phyloP scores from a whole-genome alignment of 2,797 vertebrate genomes.

The Darevskia nairensis region DNA sequence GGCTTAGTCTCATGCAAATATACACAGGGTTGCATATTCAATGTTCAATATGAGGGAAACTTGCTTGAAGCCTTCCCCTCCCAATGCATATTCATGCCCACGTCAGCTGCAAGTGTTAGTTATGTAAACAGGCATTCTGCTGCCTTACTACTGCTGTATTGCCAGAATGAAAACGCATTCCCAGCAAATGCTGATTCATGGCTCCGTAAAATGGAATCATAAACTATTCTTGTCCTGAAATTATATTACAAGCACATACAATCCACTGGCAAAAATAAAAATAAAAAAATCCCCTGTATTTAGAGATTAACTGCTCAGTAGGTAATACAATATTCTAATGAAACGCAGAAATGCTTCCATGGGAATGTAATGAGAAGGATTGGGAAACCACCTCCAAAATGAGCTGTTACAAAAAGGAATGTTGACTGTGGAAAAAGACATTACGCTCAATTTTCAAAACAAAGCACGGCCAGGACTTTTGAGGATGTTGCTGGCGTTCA shows the following conservation, averaged over 20 bases:
- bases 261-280: conserved; percentile 54
- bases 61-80: neutral
- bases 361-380: conserved; percentile 66
- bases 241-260: conserved; percentile 27
- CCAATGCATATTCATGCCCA: neutral
- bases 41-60: neutral
- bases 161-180: conserved; percentile 49
- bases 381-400: conserved; percentile 67
- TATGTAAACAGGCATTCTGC: neutral
- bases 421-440: conserved; percentile 69
- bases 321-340: conserved; percentile 68
- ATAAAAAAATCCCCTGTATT: conserved; percentile 47
- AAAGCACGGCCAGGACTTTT: conserved; percentile 68
- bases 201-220: conserved; percentile 59
- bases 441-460: conserved; percentile 66
- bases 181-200: conserved; percentile 71
- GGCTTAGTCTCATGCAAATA: neutral
- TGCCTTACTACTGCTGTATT: neutral
- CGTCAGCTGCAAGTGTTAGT: conserved; percentile 24
- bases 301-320: conserved; percentile 68
- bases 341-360: conserved; percentile 65
- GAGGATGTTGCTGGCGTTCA: conserved; percentile 41
- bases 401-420: conserved; percentile 67
- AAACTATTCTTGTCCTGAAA: conserved; percentile 34
- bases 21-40: neutral